Percentiles rank a stretch among this genome's conserved stretches.
Evolutionary conservation across 2,888 invertebrate species (phyloP).

Genomic region (Noctua janthina): DNA sequence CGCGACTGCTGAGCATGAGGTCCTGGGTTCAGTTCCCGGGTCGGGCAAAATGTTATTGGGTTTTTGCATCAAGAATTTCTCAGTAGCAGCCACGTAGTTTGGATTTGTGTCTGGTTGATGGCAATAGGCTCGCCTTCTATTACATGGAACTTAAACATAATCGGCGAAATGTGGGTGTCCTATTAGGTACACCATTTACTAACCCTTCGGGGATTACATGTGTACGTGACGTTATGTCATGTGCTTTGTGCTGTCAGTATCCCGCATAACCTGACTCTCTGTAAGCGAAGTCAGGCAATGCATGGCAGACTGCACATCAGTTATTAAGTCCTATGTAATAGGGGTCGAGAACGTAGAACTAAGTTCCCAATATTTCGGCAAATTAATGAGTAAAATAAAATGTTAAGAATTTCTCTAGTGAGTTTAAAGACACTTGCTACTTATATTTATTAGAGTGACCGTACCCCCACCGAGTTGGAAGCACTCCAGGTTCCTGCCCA

Average conservation of each 20-base stretch:
- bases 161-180: background rate
- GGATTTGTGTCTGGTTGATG: background rate
- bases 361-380: background rate
- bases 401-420: background rate
- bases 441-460: background rate
- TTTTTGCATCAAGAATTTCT: background rate
- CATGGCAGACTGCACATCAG: too few relatives aligned
- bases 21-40: background rate
- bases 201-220: background rate
- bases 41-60: background rate
- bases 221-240: background rate
- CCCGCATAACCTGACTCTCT: background rate
- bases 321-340: too few relatives aligned
- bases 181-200: background rate
- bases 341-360: background rate
- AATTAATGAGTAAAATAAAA: background rate
- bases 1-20: background rate
- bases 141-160: background rate
- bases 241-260: too few relatives aligned
- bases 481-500: background rate
- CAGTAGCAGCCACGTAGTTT: background rate
- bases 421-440: too few relatives aligned
- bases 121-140: background rate
- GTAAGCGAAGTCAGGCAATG: background rate
- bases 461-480: background rate